Conservation (phyloP, 2,888 invertebrate genomes). For the Omphaloscelis lunosa region DNA sequence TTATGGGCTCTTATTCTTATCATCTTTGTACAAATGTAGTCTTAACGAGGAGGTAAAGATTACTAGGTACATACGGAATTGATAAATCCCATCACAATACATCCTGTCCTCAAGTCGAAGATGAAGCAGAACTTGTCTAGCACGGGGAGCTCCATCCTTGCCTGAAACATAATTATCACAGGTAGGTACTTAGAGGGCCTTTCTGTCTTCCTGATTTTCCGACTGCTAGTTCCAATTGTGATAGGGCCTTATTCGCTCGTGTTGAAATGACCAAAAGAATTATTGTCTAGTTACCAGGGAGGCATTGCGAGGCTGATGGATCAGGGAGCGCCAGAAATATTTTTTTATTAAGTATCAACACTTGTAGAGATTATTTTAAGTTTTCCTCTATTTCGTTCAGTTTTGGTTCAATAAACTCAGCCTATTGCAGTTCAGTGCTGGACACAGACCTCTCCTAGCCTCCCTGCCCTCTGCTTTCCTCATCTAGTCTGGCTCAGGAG, state of each 20-base stretch:
- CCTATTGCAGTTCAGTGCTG: no score
- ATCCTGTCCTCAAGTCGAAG: constrained; percentile 83
- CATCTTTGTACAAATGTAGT: neutral
- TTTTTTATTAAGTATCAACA: neutral
- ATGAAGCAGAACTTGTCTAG: constrained; percentile 87
- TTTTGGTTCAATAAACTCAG: no score
- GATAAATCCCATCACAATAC: constrained; percentile 83
- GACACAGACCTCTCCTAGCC: no score
- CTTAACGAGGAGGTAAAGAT: neutral
- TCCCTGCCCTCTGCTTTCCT: no score
- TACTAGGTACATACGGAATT: constrained; percentile 81
- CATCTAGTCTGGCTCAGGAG: no score
- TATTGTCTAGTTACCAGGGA: neutral
- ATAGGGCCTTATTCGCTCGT: neutral
- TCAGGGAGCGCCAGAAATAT: neutral
- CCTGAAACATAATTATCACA: constrained; percentile 66
- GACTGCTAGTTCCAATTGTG: neutral
- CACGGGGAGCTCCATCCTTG: constrained; percentile 87
- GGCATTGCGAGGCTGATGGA: no score
- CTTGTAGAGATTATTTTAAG: neutral
- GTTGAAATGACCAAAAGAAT: no score
- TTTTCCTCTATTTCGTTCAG: neutral
- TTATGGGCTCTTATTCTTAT: no score
- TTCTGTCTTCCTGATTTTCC: neutral
- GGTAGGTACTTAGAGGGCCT: neutral